These are phyloP conservation scores for Caenorhabditis sp. DNA, from an alignment of 2,888 invertebrate species.

Conservation along the genomic window DNA sequence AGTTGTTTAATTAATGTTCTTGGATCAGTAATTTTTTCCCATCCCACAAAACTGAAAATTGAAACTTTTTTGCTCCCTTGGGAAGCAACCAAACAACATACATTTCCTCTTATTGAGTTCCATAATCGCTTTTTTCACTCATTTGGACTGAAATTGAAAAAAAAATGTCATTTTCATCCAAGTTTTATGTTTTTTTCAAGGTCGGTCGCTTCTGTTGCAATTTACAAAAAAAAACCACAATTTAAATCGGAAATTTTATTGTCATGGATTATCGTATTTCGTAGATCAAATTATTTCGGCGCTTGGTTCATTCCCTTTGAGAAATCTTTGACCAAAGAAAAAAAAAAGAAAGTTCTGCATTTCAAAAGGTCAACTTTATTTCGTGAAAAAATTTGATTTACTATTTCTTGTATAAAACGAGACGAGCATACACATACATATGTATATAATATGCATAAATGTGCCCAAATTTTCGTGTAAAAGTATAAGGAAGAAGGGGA, in stretches of 20 bases:
- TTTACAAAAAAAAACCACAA: background rate
- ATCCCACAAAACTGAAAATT: background rate
- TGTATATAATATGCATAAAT: background rate
- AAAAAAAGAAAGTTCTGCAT: too few relatives aligned
- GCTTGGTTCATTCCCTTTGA: background rate
- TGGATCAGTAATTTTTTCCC: background rate
- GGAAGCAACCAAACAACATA: background rate
- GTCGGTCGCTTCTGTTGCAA: constrained; percentile 1
- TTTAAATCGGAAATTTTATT: background rate
- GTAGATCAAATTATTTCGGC: background rate
- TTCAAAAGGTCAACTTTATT: background rate
- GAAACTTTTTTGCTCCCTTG: background rate
- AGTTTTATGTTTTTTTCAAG: background rate
- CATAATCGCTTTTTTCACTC: background rate
- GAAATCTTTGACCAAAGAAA: background rate
- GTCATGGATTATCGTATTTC: background rate
- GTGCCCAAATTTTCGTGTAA: background rate
- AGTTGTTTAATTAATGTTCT: too few relatives aligned
- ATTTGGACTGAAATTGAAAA: background rate
- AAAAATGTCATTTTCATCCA: background rate
- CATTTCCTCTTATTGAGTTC: background rate
- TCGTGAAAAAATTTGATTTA: background rate
- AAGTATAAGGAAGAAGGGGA: too few relatives aligned
- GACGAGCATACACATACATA: background rate
- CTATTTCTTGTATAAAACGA: background rate